Percentiles rank a stretch among this genome's conserved stretches.
These are phyloP conservation scores for Urocynchramus pylzowi DNA, from an alignment of 2,113 vertebrate species.

Conservation along the genomic window DNA sequence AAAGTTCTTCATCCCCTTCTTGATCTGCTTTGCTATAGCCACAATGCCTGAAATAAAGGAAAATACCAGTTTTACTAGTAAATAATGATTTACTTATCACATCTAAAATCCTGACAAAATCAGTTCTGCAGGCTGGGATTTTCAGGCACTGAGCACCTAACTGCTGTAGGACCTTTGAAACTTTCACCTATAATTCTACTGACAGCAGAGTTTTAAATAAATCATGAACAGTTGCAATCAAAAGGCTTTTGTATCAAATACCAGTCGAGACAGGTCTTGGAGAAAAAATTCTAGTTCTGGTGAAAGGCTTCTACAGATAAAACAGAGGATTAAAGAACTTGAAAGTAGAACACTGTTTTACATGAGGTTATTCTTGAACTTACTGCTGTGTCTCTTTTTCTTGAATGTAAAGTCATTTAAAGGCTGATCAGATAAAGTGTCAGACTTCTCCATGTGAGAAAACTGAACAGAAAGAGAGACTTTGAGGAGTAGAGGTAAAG, in stretches of 20 bases:
- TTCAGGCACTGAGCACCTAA: slow-evolving; percentile 3
- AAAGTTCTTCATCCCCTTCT: slow-evolving; percentile 98
- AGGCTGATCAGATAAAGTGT: slow-evolving; percentile 50
- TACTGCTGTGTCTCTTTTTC: slow-evolving; percentile 41
- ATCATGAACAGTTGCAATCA: slow-evolving; percentile 27
- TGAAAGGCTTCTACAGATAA: neutral
- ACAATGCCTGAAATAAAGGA: slow-evolving; percentile 83
- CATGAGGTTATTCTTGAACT: slow-evolving; percentile 38
- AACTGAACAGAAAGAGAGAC: slow-evolving; percentile 30
- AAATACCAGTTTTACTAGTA: neutral
- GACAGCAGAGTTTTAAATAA: slow-evolving; percentile 41
- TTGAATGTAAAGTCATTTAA: slow-evolving; percentile 44
- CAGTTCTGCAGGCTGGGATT: slow-evolving; percentile 4
- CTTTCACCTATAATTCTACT: slow-evolving; percentile 1
- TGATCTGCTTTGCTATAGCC: slow-evolving; percentile 99
- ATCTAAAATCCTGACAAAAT: neutral
- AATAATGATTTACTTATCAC: neutral
- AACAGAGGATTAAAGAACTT: slow-evolving; percentile 54
- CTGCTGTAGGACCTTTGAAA: slow-evolving; percentile 26
- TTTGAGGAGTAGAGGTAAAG: slow-evolving; percentile 22
- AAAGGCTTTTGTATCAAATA: slow-evolving; percentile 18
- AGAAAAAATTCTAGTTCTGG: neutral
- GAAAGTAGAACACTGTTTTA: slow-evolving; percentile 46
- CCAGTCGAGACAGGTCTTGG: neutral
- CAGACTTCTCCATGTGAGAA: slow-evolving; percentile 21